Percentiles rank a stretch among this genome's conserved stretches.
Evolutionary conservation across 64 coral and sea anemone genomes (phyloP).

Genomic region (Cladopsammia gracilis): DNA sequence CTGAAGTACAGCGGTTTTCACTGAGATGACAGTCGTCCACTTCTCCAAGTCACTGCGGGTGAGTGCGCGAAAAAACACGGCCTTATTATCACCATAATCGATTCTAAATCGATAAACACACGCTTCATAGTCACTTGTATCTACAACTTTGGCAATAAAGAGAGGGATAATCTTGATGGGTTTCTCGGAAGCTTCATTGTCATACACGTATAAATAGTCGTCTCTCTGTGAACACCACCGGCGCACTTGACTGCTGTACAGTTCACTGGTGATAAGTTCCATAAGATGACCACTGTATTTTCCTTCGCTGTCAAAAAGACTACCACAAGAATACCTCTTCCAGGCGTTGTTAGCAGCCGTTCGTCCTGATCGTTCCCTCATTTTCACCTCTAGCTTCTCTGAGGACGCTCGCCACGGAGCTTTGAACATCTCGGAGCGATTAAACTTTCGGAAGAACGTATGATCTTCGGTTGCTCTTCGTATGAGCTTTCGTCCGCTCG

Average conservation of each 20-base stretch:
- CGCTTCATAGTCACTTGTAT: constrained; percentile 57
- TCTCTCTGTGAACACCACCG: constrained; percentile 86
- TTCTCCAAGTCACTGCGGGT: constrained; percentile 88
- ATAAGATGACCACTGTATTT: constrained; percentile 87
- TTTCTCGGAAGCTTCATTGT: constrained; percentile 38
- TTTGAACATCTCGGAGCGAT: constrained; percentile 75
- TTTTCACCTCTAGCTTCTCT: constrained; percentile 76
- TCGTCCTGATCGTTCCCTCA: constrained; percentile 43
- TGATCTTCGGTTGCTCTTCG: constrained; percentile 82
- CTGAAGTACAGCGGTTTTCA: constrained; percentile 81
- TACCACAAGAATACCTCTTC: constrained; percentile 87
- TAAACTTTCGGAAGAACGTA: constrained; percentile 77
- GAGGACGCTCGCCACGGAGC: constrained; percentile 59
- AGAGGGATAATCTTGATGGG: constrained; percentile 71
- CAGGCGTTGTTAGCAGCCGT: constrained; percentile 44
- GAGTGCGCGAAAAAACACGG: constrained; percentile 65
- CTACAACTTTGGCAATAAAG: constrained; percentile 50
- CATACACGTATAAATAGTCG: constrained; percentile 71
- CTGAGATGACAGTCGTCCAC: constrained; percentile 87
- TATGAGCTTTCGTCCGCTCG: constrained; percentile 73
- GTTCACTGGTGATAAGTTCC: constrained; percentile 62
- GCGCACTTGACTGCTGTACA: constrained; percentile 82
- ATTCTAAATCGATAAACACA: constrained; percentile 75
- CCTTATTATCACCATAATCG: constrained; percentile 50
- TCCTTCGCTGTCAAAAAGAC: constrained; percentile 88